These are phyloP conservation scores for Cryptus viduatorius DNA, from an alignment of 2,888 invertebrate genomes.

Conservation along the genomic window DNA sequence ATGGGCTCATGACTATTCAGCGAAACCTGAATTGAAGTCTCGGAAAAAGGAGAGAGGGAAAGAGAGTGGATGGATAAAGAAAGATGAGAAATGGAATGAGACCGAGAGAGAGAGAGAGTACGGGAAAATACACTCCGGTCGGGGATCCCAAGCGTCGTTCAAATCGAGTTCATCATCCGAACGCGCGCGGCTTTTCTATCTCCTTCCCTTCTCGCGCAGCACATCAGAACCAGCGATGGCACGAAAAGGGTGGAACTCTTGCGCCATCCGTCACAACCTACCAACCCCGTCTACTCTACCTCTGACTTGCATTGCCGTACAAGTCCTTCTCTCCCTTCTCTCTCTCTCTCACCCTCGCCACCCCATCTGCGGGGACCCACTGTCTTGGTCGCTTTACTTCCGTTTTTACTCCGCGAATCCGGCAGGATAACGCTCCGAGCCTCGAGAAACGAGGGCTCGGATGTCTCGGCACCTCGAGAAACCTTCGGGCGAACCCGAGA, in stretches of 20 bases:
- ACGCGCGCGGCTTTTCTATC: slow-evolving; percentile 57
- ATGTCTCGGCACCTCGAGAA: slow-evolving; percentile 37
- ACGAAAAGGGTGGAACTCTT: slow-evolving; percentile 70
- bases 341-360: slow-evolving; percentile 12
- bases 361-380: slow-evolving; percentile 4
- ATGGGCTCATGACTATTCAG: slow-evolving; percentile 69
- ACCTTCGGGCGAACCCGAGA: slow-evolving; percentile 32
- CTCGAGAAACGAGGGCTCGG: slow-evolving; percentile 17
- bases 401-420: slow-evolving; percentile 39
- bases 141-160: slow-evolving; percentile 62
- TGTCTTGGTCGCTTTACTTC: slow-evolving; percentile 55
- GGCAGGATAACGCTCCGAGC: slow-evolving; percentile 42
- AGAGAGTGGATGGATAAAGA: slow-evolving; percentile 27
- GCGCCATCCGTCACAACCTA: slow-evolving; percentile 73
- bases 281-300: slow-evolving; percentile 52
- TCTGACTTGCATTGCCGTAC: slow-evolving; percentile 39
- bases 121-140: slow-evolving; percentile 56
- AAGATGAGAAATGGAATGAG: slow-evolving; percentile 37
- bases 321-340: slow-evolving; percentile 33
- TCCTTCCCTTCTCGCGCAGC: slow-evolving; percentile 28
- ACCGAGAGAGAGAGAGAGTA: slow-evolving; percentile 11
- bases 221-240: slow-evolving; percentile 60
- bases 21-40: slow-evolving; percentile 64
- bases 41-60: slow-evolving; percentile 19
- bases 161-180: slow-evolving; percentile 69